Evolutionary conservation across 2,113 vertebrate genomes (phyloP).

Genomic region (Takifugu flavidus): DNA sequence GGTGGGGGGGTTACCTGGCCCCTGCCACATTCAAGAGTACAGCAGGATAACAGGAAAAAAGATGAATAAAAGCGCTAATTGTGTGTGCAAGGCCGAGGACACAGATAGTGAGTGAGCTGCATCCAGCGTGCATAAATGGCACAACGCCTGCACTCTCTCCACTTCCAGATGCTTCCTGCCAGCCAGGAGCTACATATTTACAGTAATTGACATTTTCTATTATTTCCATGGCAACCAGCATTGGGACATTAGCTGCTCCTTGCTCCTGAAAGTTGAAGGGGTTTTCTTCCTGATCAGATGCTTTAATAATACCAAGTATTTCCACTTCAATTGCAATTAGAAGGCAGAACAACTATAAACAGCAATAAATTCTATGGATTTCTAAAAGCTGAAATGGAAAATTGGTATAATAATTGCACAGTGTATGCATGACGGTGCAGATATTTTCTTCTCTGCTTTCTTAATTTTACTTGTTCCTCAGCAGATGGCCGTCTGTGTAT

Average conservation of each 20-base stretch:
- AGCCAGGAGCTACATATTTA: constrained; percentile 41
- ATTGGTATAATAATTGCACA: too few relatives aligned
- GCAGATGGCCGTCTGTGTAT: too few relatives aligned
- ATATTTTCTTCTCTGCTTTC: constrained; percentile 1
- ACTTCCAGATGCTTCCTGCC: background rate
- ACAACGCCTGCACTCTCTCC: background rate
- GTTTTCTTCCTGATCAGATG: background rate
- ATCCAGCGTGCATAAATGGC: background rate
- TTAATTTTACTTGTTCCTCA: background rate
- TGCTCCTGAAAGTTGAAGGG: too few relatives aligned
- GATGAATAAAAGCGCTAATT: background rate
- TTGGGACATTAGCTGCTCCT: background rate
- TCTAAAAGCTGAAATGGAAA: too few relatives aligned
- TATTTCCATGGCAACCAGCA: constrained; percentile 78
- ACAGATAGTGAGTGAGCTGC: background rate
- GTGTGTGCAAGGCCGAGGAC: constrained; percentile 4
- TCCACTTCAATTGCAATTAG: too few relatives aligned
- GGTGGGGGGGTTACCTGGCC: constrained; percentile 15
- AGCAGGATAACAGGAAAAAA: constrained; percentile 6
- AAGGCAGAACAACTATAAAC: too few relatives aligned
- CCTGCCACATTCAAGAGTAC: constrained; percentile 8
- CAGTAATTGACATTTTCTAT: constrained; percentile 81
- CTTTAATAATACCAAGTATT: too few relatives aligned
- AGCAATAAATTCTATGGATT: too few relatives aligned
- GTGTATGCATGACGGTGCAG: too few relatives aligned